These are phyloP conservation scores for Hylyphantes graminicola DNA, from an alignment of 1,140 invertebrate species.

Conservation along the genomic window DNA sequence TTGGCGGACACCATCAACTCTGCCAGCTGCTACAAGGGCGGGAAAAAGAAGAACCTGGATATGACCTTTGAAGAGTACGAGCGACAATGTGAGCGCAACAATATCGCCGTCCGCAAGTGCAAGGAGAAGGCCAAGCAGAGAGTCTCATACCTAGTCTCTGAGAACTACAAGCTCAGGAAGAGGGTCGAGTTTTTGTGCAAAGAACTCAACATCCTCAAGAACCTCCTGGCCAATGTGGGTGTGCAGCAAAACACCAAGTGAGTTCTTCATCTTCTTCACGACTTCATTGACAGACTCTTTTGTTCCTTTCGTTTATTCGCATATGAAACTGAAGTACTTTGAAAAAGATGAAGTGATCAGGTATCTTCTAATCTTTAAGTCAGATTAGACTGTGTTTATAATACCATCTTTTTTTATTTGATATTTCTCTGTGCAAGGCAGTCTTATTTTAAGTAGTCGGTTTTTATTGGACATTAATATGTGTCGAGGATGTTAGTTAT, in stretches of 20 bases:
- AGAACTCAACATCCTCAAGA: conserved; percentile 87
- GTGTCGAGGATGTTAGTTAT: no score
- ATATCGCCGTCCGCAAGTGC: conserved; percentile 95
- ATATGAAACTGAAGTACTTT: conserved; percentile 25
- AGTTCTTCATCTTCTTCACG: neutral
- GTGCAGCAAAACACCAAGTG: neutral
- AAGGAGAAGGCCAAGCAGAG: conserved; percentile 96
- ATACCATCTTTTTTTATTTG: no score
- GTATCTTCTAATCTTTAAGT: conserved; percentile 48
- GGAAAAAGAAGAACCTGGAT: conserved; percentile 73
- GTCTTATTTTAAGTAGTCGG: no score
- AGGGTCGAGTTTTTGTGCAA: conserved; percentile 92
- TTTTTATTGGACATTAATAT: neutral
- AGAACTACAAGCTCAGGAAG: conserved; percentile 92
- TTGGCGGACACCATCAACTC: conserved; percentile 11
- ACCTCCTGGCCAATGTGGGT: conserved; percentile 72
- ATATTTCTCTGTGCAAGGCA: no score
- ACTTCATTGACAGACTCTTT: conserved; percentile 15
- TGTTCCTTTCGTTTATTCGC: neutral
- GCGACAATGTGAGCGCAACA: conserved; percentile 90
- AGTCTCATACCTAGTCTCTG: conserved; percentile 88
- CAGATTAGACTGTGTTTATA: conserved; percentile 16
- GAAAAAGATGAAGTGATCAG: conserved; percentile 51
- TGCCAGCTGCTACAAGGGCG: neutral
- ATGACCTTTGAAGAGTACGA: conserved; percentile 93